Base-by-base conservation (phyloP, 2,113 vertebrate genomes). In the Elgaria multicarinata region DNA sequence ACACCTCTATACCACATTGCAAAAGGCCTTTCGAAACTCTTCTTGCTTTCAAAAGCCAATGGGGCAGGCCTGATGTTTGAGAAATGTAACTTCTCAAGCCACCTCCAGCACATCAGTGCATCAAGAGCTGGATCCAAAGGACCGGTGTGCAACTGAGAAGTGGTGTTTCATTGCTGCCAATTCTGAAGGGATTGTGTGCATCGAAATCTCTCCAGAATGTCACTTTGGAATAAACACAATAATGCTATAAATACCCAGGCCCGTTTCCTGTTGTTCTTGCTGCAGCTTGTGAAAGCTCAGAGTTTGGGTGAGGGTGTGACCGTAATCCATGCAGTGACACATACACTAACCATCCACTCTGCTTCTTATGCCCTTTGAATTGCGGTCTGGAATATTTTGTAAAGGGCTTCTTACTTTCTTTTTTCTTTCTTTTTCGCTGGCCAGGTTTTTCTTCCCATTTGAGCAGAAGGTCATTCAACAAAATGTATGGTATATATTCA, bases 261-360 rank as follows among this genome's bases (percentile, higher is more conserved):
- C 96, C 94, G 71, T 96, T 98, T 98, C 97, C 97, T 98, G 97
- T 97, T 97, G 94, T 96, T 96, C 92, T 97, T 88, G 92, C 86
- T 93, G 93, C 93, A 95, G 96, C 95, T 96, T 93, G 92, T 93
- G 75, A 89, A 88, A 94, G 90, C 50, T 89, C 90, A 81, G 94
- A 71, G 95, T 95, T 93, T 96, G 96, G 81, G 89, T 83, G 93
- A 96, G 96, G 95, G 95, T 96, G 95, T 95, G 96, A 94, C 97
- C 94, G 13, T 86, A 87, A 90, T 93, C 94, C 95, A 46, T 95
- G 88, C 1, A 44, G 87, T 90, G 92, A 92, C 95, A 94, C 93
- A 95, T 88, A 87, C 13, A 55, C 90, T 90, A 92, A 92, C 91
- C n/a, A 46, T 76, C 92, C 90, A 74, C 90, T 89, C 69, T 0